Evolutionary conservation across 2,797 vertebrate genomes (phyloP), one percentile per base, ranked within the genome.

Genomic region (Acanthiza pusilla): DNA sequence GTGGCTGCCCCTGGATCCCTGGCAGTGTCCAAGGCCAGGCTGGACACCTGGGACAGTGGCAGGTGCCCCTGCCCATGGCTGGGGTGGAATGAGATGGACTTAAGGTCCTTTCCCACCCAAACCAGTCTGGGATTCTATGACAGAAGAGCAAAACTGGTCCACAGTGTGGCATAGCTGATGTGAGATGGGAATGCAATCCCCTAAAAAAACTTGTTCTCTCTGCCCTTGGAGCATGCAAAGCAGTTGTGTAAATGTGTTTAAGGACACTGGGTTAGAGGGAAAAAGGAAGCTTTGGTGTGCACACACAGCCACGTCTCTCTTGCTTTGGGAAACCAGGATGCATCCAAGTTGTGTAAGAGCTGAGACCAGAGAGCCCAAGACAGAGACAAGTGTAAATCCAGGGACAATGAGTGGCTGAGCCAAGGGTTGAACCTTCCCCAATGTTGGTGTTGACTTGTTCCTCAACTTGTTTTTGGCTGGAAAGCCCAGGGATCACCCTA

Each of bases 131-230:
- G 34, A 38, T 63, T 63, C 16, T n/a, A 6, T 34, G 57, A 45
- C 27, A 32, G 55, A 25, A 57, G 3, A 26, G 45, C 18, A 45
- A 13, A 77, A 19, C 42, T 36, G 6, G 3, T 11, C 27, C 0
- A 0, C 4, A 30, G 29, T 0, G 0, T 30, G 17, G 40, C 20
- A 3, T 1, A 29, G 38, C 0, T 47, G 63, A 26, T 0, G 2
- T 40, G 47, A 54, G 34, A 16, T 7, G 20, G 21, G 27, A 38
- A 54, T 40, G n/a, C 21, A 42, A 13, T 27, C 16, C 21, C 22
- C 10, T 1, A 4, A 15, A 22, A 19, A 19, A 55, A 6, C 40
- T 17, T 27, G 3, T 4, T 84, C 16, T 3, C 19, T 15, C 15
- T 50, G 36, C 5, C 27, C 38, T 60, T 36, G 25, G 57, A 43